Evolutionary conservation across 2,797 vertebrate genomes (phyloP).

Genomic region (Rhinoraja longicauda): DNA sequence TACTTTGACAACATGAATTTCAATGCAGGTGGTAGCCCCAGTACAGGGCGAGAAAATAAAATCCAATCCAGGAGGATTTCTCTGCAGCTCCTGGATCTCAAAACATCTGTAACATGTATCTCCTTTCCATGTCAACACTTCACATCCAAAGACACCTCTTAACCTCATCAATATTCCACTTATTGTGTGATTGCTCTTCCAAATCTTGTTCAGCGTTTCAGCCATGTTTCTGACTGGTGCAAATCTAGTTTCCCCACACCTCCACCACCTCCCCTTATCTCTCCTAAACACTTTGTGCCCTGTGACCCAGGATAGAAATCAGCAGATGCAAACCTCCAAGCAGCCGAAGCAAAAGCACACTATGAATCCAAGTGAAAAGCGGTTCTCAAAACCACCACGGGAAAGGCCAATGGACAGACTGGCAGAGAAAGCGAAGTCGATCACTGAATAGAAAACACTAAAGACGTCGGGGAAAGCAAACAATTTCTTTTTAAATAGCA

Average conservation of each 20-base stretch:
- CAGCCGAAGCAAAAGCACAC: background rate
- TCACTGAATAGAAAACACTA: background rate
- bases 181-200: background rate
- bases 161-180: background rate
- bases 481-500: background rate
- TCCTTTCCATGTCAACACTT: background rate
- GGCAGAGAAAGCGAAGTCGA: background rate
- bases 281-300: background rate
- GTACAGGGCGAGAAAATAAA: background rate
- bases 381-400: background rate
- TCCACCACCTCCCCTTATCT: background rate
- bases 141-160: background rate
- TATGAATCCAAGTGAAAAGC: background rate
- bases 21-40: background rate
- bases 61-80: background rate
- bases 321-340: background rate
- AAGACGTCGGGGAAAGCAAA: background rate
- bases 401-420: background rate
- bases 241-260: background rate
- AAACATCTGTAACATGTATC: background rate
- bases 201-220: background rate
- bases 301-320: background rate
- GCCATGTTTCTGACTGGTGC: background rate
- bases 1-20: background rate
- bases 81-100: background rate